Evolutionary conservation across 2,797 vertebrate species (phyloP), one percentile per base, ranked within the genome.

Genomic region (Dicrostonyx torquatus): DNA sequence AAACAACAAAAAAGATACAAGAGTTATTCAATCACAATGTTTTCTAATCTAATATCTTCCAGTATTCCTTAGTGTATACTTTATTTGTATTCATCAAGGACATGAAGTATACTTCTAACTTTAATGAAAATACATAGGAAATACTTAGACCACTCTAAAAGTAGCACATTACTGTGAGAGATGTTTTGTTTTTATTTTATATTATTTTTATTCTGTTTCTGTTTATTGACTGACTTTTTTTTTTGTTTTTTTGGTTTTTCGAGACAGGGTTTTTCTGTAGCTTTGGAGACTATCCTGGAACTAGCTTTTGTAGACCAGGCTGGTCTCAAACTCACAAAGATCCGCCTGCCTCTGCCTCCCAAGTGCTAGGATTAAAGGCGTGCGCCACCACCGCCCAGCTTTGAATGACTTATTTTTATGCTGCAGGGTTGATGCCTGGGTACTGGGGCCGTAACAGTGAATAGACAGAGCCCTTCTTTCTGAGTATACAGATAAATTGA

Each of bases 381-480:
- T n/a, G n/a, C n/a, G n/a, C n/a, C n/a, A n/a, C n/a, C n/a, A n/a
- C n/a, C n/a, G n/a, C n/a, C n/a, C n/a, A n/a, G n/a, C n/a, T n/a
- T n/a, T 10, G 55, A 55, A 55, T 55, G 55, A 55, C 55, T n/a
- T 90, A 45, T 72, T 50, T 94, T 62, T 78, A 68, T 88, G 68
- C 37, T 89, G 24, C 55, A 76, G 62, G 72, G 45, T 82, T 87
- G 80, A 89, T 93, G 55, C 73, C 80, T 93, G 75, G 26, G 6
- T 82, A 40, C 60, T 73, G 18, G 53, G 20, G 48, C 80, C 50
- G 72, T 26, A 78, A 13, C 64, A 83, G 40, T 96, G 94, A 97
- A 83, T 76, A 94, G 77, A 96, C 87, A 95, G 89, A 94, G 95
- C 62, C 77, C 64, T 96, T 8, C 93, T 96, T 95, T 97, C 93